A percentile compares a stretch with the other conserved stretches of the same genome.
Evolutionary conservation across 2,797 vertebrate species (phyloP).

Genomic region (Scolopax bukidnonensis): DNA sequence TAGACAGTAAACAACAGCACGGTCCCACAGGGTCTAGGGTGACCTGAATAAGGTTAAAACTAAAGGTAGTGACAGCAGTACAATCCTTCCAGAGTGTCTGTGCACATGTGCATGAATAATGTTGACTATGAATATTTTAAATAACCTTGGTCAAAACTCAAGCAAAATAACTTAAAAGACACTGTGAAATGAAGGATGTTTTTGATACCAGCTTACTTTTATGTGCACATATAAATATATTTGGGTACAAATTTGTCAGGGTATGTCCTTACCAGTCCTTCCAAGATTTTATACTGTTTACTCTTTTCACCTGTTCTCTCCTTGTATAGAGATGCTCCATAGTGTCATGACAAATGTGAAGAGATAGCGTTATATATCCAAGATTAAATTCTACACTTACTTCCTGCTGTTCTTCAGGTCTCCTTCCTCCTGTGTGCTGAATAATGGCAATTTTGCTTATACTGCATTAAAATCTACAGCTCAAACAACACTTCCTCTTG

Average conservation of each 20-base stretch:
- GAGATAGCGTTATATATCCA: background rate
- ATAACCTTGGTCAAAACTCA: constrained; percentile 20
- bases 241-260: background rate
- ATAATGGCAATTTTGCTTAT: background rate
- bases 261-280: background rate
- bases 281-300: background rate
- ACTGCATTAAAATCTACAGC: background rate
- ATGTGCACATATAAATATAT: background rate
- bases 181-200: background rate
- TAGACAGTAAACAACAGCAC: background rate
- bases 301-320: background rate
- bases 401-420: background rate
- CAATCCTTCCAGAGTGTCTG: background rate
- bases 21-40: background rate
- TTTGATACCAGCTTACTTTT: background rate
- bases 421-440: background rate
- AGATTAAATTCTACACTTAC: background rate
- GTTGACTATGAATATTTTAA: background rate
- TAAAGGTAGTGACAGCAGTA: background rate
- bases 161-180: background rate
- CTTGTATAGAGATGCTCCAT: background rate
- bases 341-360: background rate
- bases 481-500: background rate
- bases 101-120: background rate
- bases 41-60: constrained; percentile 4